A percentile compares a stretch with the other conserved stretches of the same genome.
These are phyloP conservation scores for Parazoanthus swiftii DNA, from an alignment of 92 coral and sea anemone genomes.

Conservation along the genomic window DNA sequence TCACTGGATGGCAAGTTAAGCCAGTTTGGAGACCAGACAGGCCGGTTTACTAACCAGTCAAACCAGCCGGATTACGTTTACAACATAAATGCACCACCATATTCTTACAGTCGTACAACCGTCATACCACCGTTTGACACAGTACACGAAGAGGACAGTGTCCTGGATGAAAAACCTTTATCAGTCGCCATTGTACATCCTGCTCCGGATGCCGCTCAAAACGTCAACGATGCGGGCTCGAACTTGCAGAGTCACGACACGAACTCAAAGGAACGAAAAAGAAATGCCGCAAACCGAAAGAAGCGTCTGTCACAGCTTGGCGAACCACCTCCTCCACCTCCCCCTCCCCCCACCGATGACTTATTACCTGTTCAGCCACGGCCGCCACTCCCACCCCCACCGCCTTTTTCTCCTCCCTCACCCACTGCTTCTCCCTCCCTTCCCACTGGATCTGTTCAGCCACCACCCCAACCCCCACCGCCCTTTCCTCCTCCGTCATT, in stretches of 20 bases:
- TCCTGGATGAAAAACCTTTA: neutral
- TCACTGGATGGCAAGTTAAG: neutral
- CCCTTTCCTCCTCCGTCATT: too few species aligned
- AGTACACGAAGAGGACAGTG: neutral
- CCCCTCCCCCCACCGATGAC: slow-evolving; percentile 29
- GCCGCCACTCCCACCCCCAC: slow-evolving; percentile 29
- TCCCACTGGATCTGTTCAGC: too few species aligned
- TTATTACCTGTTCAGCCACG: neutral
- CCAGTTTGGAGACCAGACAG: neutral
- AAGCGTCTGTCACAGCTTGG: slow-evolving; percentile 31
- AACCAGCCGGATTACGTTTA: slow-evolving; percentile 16
- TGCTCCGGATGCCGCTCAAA: slow-evolving; percentile 11
- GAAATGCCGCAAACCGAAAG: slow-evolving; percentile 17
- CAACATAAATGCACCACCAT: slow-evolving; percentile 45
- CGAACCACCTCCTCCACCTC: slow-evolving; percentile 30
- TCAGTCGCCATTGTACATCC: slow-evolving; percentile 45
- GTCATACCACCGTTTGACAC: slow-evolving; percentile 43
- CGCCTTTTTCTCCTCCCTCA: slow-evolving; percentile 31
- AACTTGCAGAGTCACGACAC: neutral
- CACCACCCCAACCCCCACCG: too few species aligned
- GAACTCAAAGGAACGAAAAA: slow-evolving; percentile 30
- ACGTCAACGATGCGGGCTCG: neutral
- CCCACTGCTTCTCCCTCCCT: too few species aligned
- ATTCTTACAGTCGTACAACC: slow-evolving; percentile 51
- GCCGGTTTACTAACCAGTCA: slow-evolving; percentile 13